These are phyloP conservation scores for Cataglyphis cursor DNA, from an alignment of 2,888 invertebrate genomes.

Conservation along the genomic window DNA sequence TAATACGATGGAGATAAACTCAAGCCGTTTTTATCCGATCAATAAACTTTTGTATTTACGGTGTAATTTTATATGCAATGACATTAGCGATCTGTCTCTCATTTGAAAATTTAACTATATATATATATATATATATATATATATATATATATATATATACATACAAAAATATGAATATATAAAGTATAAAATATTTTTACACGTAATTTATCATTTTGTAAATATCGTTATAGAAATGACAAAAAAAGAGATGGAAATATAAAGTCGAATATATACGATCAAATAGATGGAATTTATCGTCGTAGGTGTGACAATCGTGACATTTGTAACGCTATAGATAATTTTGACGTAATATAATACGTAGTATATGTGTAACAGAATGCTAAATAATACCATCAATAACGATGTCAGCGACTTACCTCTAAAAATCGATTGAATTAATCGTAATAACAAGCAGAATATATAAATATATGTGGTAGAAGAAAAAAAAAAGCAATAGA, in stretches of 20 bases:
- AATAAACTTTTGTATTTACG: not conserved
- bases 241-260: not conserved
- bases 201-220: not conserved
- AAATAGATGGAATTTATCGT: conserved; percentile 28
- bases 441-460: conserved; percentile 25
- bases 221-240: not conserved
- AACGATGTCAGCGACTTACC: conserved; percentile 20
- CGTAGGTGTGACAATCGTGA: conserved; percentile 25
- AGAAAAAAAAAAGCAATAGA: conserved; percentile 32
- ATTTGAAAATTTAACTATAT: not conserved
- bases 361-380: not conserved
- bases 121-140: not conserved
- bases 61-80: not conserved
- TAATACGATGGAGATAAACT: not conserved
- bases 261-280: not conserved
- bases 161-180: not conserved
- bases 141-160: not conserved
- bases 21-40: not conserved
- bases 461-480: conserved; percentile 52
- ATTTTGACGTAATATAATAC: conserved; percentile 11
- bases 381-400: conserved; percentile 4
- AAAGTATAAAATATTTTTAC: not conserved
- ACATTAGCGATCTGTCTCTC: not conserved
- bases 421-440: conserved; percentile 23
- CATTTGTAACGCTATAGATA: conserved; percentile 5